Evolutionary conservation across 1,140 invertebrate species (phyloP).

Genomic region (Teleopsis dalmanni): DNA sequence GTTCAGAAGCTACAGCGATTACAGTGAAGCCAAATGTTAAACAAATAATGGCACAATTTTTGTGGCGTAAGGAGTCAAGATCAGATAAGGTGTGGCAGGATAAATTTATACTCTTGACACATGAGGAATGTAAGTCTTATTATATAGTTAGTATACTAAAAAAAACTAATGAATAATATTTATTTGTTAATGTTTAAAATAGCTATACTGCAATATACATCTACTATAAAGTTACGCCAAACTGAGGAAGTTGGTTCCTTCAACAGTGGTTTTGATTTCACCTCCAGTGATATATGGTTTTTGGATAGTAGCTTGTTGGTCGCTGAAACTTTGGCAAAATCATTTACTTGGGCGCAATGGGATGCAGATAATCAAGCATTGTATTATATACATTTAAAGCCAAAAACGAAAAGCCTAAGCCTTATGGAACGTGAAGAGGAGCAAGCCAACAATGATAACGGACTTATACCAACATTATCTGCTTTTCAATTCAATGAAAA

Average conservation of each 20-base stretch:
- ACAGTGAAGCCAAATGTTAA: conserved; percentile 45
- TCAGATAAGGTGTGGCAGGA: conserved; percentile 54
- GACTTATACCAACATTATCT: conserved; percentile 59
- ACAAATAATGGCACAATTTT: conserved; percentile 70
- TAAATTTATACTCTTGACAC: conserved; percentile 66
- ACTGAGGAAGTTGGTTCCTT: conserved; percentile 15
- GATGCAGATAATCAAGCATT: conserved; percentile 61
- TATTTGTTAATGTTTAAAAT: conserved; percentile 5
- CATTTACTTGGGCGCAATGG: conserved; percentile 78
- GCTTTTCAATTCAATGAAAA: conserved; percentile 78
- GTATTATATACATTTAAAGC: conserved; percentile 70
- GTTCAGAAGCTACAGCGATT: conserved; percentile 44
- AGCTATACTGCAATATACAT: conserved; percentile 35
- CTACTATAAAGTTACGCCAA: conserved; percentile 28
- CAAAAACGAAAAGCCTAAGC: conserved; percentile 51
- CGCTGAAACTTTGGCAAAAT: conserved; percentile 58
- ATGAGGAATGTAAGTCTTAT: conserved; percentile 63
- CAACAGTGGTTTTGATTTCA: conserved; percentile 45
- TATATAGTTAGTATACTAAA: neutral
- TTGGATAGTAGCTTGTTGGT: conserved; percentile 49
- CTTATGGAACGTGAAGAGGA: conserved; percentile 51
- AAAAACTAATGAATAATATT: conserved; percentile 3
- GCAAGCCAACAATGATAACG: conserved; percentile 18
- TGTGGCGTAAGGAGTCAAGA: conserved; percentile 59
- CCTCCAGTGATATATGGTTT: conserved; percentile 43